phyloP scores from a whole-genome alignment of 2,888 invertebrate species.

The Lithophane leautieri region DNA sequence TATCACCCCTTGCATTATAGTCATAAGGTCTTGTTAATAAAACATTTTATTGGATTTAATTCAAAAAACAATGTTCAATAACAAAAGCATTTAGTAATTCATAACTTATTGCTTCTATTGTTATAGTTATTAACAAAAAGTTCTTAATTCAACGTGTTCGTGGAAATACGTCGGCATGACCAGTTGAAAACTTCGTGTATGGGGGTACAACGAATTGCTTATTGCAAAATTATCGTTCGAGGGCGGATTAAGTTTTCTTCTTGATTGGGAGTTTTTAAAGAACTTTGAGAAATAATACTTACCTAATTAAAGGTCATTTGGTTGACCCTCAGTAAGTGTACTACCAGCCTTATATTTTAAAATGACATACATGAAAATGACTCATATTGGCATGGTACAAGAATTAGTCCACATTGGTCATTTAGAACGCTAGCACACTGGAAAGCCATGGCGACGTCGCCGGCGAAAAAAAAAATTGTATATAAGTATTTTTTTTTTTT shows the following conservation, averaged over 20 bases:
- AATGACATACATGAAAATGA: neutral
- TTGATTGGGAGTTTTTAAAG: too few species aligned
- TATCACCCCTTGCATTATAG: neutral
- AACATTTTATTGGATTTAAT: slow-evolving; percentile 19
- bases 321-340: neutral
- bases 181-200: neutral
- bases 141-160: neutral
- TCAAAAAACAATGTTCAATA: slow-evolving; percentile 14
- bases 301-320: neutral
- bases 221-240: too few species aligned
- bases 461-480: too few species aligned
- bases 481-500: too few species aligned
- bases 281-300: neutral
- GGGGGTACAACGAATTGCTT: neutral
- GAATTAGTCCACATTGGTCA: neutral
- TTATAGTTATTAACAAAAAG: slow-evolving; percentile 40
- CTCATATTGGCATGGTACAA: neutral
- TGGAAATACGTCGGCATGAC: neutral
- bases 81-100: slow-evolving; percentile 26
- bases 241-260: neutral
- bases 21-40: neutral
- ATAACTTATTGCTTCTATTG: slow-evolving; percentile 32
- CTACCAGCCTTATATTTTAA: neutral
- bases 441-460: too few species aligned
- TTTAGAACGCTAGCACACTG: too few species aligned